phyloP scores from a whole-genome alignment of 2,888 invertebrate species.

The Hypselothyrea guttata region DNA sequence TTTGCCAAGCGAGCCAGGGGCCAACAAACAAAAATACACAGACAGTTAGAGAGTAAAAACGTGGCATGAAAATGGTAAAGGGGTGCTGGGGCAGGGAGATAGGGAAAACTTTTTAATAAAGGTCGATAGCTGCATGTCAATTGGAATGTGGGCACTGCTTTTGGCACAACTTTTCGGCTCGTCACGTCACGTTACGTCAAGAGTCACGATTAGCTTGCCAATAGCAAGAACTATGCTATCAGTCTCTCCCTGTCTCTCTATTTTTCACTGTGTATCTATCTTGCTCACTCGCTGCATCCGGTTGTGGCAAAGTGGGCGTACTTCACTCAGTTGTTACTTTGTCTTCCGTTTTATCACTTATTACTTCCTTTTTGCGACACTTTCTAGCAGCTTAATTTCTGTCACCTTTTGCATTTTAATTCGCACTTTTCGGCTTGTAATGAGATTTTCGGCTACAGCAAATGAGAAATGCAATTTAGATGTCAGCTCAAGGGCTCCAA shows the following conservation, averaged over 20 bases:
- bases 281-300: slow-evolving; percentile 63
- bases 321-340: slow-evolving; percentile 49
- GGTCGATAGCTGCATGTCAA: slow-evolving; percentile 79
- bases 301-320: slow-evolving; percentile 54
- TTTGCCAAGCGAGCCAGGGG: slow-evolving; percentile 43
- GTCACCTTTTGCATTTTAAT: slow-evolving; percentile 72
- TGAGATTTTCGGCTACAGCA: slow-evolving; percentile 43
- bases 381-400: slow-evolving; percentile 54
- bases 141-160: slow-evolving; percentile 48
- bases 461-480: slow-evolving; percentile 51
- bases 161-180: slow-evolving; percentile 27
- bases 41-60: slow-evolving; percentile 1
- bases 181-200: slow-evolving; percentile 50
- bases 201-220: slow-evolving; percentile 70
- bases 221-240: slow-evolving; percentile 50
- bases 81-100: neutral
- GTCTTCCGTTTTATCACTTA: slow-evolving; percentile 77
- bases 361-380: slow-evolving; percentile 70
- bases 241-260: neutral
- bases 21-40: slow-evolving; percentile 34
- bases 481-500: too few relatives aligned
- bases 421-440: slow-evolving; percentile 29
- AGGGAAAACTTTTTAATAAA: slow-evolving; percentile 74
- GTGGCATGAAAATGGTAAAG: neutral
- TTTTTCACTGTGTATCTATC: slow-evolving; percentile 10